Evolutionary conservation across 2,797 vertebrate genomes (phyloP).

Genomic region (Acestrorhynchus altus): DNA sequence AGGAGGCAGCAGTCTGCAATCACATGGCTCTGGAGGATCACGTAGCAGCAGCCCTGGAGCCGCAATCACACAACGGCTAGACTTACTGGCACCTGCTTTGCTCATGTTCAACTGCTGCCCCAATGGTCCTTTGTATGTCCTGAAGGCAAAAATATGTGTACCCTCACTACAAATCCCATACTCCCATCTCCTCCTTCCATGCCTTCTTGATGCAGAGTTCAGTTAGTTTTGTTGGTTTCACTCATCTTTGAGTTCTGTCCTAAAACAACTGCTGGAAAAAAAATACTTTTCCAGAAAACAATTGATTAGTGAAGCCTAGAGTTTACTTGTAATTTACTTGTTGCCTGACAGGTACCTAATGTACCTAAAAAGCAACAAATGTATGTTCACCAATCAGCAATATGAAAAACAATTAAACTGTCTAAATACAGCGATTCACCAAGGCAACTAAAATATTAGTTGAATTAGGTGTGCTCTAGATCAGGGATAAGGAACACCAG

Average conservation of each 20-base stretch:
- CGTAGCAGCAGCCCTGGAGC: constrained; percentile 90
- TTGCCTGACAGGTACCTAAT: not conserved
- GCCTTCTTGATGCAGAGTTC: not conserved
- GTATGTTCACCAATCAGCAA: not conserved
- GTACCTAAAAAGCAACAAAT: not conserved
- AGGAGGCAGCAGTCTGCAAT: constrained; percentile 89
- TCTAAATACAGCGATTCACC: too few species aligned
- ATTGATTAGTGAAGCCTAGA: too few species aligned
- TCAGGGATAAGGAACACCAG: too few species aligned
- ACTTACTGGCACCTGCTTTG: constrained; percentile 99
- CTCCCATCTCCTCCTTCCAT: not conserved
- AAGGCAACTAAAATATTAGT: too few species aligned
- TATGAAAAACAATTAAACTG: too few species aligned
- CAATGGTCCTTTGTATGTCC: constrained; percentile 75
- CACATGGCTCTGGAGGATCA: constrained; percentile 94
- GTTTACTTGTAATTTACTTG: not conserved
- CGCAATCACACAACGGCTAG: constrained; percentile 95
- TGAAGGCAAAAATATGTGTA: constrained; percentile 28
- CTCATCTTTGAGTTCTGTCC: not conserved
- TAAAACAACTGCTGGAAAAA: too few species aligned
- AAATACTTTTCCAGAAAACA: too few species aligned
- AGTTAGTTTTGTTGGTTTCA: not conserved
- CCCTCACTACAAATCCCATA: constrained; percentile 33
- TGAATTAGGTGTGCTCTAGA: too few species aligned
- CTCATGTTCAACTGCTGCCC: constrained; percentile 85